phyloP scores from a whole-genome alignment of 2,797 vertebrate genomes.

The Australoheros facetus region DNA sequence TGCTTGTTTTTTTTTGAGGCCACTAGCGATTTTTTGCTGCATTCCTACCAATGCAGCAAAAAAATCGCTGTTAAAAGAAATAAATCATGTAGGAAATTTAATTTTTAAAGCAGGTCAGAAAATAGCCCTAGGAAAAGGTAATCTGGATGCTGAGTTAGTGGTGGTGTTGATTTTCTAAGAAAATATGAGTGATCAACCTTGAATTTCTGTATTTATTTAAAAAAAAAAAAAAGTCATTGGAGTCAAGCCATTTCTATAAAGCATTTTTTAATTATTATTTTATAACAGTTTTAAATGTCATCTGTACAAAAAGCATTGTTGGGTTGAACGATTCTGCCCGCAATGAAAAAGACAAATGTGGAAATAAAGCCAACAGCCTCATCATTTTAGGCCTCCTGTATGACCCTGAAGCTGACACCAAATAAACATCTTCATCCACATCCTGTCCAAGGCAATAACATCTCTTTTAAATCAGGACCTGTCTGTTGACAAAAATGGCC shows the following conservation, averaged over 20 bases:
- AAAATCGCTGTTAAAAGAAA: too few species aligned
- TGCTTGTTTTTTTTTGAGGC: too few species aligned
- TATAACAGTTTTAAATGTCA: slow-evolving; percentile 27
- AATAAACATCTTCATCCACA: slow-evolving; percentile 18
- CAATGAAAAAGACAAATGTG: slow-evolving; percentile 1
- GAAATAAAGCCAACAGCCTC: not conserved
- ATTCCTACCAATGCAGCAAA: too few species aligned
- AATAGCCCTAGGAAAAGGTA: not conserved
- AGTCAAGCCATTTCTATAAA: slow-evolving; percentile 12
- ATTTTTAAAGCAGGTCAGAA: slow-evolving; percentile 5
- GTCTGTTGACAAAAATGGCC: slow-evolving; percentile 92
- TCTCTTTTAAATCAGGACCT: slow-evolving; percentile 74
- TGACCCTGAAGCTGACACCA: not conserved
- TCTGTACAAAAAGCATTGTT: slow-evolving; percentile 28
- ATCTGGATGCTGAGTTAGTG: slow-evolving; percentile 68
- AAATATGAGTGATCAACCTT: not conserved
- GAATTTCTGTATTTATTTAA: not conserved
- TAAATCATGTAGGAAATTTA: not conserved
- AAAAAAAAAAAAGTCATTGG: not conserved
- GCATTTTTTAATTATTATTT: slow-evolving; percentile 35
- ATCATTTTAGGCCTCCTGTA: not conserved
- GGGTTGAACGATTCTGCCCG: not conserved
- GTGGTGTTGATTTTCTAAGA: not conserved
- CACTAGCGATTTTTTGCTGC: too few species aligned
- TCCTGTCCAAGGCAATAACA: not conserved